Conservation (phyloP, 2,113 vertebrate genomes). For the Nothoprocta pentlandii region DNA sequence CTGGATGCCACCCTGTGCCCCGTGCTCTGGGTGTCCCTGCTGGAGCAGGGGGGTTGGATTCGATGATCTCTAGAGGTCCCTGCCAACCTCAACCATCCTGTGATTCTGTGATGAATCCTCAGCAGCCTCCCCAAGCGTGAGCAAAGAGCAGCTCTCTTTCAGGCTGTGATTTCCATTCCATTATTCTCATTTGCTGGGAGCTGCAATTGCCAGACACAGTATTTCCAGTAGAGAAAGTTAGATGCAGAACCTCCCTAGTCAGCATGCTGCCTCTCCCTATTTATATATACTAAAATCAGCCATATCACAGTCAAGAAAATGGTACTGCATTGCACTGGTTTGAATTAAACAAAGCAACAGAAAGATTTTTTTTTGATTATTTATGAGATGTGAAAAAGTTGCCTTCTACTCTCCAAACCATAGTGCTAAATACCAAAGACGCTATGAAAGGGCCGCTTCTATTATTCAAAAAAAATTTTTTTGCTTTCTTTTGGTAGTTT, state of each 20-base stretch:
- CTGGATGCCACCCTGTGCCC: no score
- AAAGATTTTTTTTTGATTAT: conserved; percentile 38
- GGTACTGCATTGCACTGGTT: not conserved
- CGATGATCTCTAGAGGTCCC: no score
- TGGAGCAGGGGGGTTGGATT: no score
- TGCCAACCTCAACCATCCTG: no score
- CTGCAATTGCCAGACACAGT: conserved; percentile 38
- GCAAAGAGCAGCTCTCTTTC: conserved; percentile 54
- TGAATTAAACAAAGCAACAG: conserved; percentile 21
- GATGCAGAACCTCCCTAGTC: not conserved
- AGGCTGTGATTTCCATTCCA: conserved; percentile 33
- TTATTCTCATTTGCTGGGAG: conserved; percentile 43
- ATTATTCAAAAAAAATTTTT: conserved; percentile 31
- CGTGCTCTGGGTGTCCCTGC: no score
- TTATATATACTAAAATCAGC: conserved; percentile 8
- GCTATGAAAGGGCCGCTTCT: conserved; percentile 33
- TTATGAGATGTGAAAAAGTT: conserved; percentile 64
- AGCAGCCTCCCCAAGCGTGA: not conserved
- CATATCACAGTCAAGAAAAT: conserved; percentile 3
- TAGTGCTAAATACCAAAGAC: conserved; percentile 59
- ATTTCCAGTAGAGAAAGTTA: conserved; percentile 9
- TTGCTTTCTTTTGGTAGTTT: conserved; percentile 59
- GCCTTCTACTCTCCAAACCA: conserved; percentile 51
- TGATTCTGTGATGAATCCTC: not conserved
- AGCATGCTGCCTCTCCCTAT: not conserved